A percentile compares a stretch with the other conserved stretches of the same genome.
These are phyloP conservation scores for Saccostrea cuccullata DNA, from an alignment of 1,140 invertebrate genomes.

Conservation along the genomic window DNA sequence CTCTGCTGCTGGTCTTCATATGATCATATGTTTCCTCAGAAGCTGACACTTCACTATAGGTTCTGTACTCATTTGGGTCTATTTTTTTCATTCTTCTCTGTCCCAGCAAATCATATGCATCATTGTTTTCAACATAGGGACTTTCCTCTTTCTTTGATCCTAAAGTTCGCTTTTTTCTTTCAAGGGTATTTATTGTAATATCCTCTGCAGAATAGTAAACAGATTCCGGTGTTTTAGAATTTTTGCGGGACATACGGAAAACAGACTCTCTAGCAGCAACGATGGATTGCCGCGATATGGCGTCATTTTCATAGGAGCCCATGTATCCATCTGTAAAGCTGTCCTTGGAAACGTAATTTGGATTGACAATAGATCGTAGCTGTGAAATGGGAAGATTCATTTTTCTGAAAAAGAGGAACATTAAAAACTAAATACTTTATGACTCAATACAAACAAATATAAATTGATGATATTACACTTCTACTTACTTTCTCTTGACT, in stretches of 20 bases:
- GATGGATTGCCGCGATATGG: constrained; percentile 5
- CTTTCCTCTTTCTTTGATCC: not conserved
- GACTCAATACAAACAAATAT: not conserved
- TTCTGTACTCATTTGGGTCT: not conserved
- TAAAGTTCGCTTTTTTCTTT: not conserved
- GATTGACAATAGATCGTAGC: constrained; percentile 4
- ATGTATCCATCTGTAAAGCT: not conserved
- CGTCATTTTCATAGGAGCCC: not conserved
- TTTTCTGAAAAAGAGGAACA: not conserved
- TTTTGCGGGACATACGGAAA: not conserved
- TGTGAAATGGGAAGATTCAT: not conserved
- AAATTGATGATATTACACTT: not conserved
- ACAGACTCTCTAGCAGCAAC: constrained; percentile 2
- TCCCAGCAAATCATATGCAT: not conserved
- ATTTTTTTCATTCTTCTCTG: not conserved
- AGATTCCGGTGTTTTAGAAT: not conserved
- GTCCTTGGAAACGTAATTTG: constrained; percentile 24
- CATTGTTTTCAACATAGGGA: not conserved
- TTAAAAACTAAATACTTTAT: not conserved
- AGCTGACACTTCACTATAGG: not conserved
- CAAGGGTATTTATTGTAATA: not conserved
- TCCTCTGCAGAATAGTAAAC: not conserved
- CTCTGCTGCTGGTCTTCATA: not conserved
- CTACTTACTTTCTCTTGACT: constrained; percentile 13
- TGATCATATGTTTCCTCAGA: not conserved